Base-by-base conservation (phyloP, 2,888 invertebrate species). In the Perizoma flavofasciatum region DNA sequence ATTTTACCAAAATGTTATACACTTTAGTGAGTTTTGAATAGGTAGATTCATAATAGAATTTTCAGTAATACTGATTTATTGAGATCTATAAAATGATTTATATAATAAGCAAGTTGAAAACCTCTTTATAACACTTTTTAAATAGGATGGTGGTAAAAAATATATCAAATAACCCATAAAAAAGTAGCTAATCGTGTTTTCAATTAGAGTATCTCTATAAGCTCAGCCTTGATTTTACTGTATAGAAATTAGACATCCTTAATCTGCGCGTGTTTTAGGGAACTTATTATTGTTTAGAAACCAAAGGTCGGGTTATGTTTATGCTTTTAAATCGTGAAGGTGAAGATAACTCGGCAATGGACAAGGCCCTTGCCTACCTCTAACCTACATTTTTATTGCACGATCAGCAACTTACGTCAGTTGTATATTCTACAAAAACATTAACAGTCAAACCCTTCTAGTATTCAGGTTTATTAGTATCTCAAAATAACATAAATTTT, bases 261-360 rank as follows among this genome's bases (percentile, higher is more conserved):
- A 84, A 82, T 80, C 77, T 75, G 70, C 65, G 66, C 51, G 66
- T 77, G 81, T 86, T 85, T 82, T 82, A 78, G 70, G 77, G 63
- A 69, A 66, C 67, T 70, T 72, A 71, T 82, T 81, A 77, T 82
- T 85, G 79, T 83, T 82, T 77, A 71, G 65, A 75, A 78, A 76
- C 67, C 63, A 81, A 78, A 89, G 83, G 86, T 78, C 85, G 70
- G 60, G 59, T 68, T 68, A 66, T 72, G 72, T 77, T 75, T 74
- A 69, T 73, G 75, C 69, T 75, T 75, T 78, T 81, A 77, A 72
- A 72, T 75, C 66, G 63, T 79, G 86, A 88, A 89, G 86, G 88
- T 85, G 76, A 86, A 76, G 72, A 76, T 73, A 72, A 73, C 67
- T 77, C 59, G 64, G 60, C 67, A 70, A 65, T 67, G 66, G 67